Conservation (phyloP, 2,113 vertebrate species). For the Meriones unguiculatus region DNA sequence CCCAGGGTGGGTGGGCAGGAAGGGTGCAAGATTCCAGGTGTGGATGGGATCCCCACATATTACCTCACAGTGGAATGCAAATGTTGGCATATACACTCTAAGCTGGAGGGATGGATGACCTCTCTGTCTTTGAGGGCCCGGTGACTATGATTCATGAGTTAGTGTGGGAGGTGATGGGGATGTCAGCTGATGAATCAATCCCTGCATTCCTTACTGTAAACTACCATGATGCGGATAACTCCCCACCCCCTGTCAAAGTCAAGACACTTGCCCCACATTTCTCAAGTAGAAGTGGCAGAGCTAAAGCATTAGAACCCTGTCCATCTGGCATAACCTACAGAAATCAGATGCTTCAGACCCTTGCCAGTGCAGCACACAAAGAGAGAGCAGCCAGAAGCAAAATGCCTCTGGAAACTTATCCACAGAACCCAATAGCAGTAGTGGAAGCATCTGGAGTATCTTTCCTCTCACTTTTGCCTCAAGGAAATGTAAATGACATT, state of each 20-base stretch:
- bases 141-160: conserved; percentile 47
- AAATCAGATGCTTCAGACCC: not conserved
- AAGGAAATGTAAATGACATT: not conserved
- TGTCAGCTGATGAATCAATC: not conserved
- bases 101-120: not conserved
- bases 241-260: not conserved
- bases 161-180: not conserved
- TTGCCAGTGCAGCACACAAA: not conserved
- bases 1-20: not conserved
- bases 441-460: not conserved
- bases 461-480: not conserved
- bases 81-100: not conserved
- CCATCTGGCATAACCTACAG: not conserved
- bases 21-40: not conserved
- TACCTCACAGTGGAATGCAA: not conserved
- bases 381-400: not conserved
- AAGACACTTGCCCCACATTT: not conserved
- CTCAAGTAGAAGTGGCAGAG: not conserved
- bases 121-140: not conserved
- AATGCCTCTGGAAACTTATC: no score
- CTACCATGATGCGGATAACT: not conserved
- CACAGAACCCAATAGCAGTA: not conserved
- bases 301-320: not conserved
- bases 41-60: conserved; percentile 45
- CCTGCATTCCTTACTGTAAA: not conserved